Evolutionary conservation across 1,140 invertebrate genomes (phyloP).

Genomic region (Lepidostoma basale): DNA sequence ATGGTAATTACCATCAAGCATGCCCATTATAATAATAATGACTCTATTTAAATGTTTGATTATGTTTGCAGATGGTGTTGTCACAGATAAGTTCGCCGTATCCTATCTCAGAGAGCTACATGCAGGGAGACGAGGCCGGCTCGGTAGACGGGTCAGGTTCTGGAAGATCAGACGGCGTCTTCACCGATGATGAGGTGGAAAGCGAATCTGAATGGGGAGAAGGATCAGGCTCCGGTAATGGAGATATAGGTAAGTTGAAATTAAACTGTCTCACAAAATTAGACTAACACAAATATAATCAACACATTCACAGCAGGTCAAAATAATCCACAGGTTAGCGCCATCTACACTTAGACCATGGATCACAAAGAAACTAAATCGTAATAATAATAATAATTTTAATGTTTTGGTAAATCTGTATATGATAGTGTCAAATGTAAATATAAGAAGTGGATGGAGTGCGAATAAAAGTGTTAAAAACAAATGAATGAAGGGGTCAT

Average conservation of each 20-base stretch:
- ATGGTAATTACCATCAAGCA: no score
- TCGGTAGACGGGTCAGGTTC: slow-evolving; percentile 54
- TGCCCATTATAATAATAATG: no score
- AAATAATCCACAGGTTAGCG: background rate
- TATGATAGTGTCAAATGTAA: no score
- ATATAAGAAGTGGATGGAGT: no score
- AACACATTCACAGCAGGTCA: background rate
- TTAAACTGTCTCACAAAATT: no score
- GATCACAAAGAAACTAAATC: no score
- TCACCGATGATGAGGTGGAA: slow-evolving; percentile 14
- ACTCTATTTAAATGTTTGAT: background rate
- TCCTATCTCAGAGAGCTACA: slow-evolving; percentile 54
- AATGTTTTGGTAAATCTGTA: no score
- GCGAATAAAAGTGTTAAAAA: no score
- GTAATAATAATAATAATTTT: no score
- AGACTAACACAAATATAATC: background rate
- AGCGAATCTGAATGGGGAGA: background rate
- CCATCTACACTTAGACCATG: no score
- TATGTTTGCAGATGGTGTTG: slow-evolving; percentile 51
- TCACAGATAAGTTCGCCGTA: slow-evolving; percentile 48
- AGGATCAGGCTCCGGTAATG: slow-evolving; percentile 32
- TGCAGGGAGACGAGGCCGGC: slow-evolving; percentile 58
- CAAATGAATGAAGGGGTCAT: no score
- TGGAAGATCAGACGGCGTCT: slow-evolving; percentile 43
- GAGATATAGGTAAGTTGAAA: slow-evolving; percentile 25